Percentiles rank a stretch among this genome's conserved stretches.
These are phyloP conservation scores for Hippoglossus stenolepis DNA, from an alignment of 2,113 vertebrate species.

Conservation along the genomic window DNA sequence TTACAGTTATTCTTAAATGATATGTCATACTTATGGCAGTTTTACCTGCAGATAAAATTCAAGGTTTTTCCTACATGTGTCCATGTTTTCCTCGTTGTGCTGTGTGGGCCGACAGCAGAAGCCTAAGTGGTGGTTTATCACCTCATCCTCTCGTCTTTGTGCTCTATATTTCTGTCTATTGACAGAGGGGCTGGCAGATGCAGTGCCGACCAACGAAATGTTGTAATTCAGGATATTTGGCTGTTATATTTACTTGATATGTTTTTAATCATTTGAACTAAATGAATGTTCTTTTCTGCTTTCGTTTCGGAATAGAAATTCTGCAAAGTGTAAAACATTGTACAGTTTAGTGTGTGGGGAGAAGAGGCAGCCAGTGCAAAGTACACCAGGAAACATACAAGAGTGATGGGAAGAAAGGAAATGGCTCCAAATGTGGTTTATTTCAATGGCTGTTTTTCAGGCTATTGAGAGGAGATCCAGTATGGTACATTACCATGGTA, in stretches of 20 bases:
- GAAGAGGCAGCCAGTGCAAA: conserved; percentile 14
- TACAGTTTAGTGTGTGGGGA: not conserved
- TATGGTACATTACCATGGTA: conserved; percentile 48
- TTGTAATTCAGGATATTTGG: not conserved
- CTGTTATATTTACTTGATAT: not conserved
- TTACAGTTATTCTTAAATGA: no score
- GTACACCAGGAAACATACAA: not conserved
- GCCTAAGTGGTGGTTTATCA: conserved; percentile 72
- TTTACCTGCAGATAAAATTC: no score
- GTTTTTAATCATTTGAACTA: not conserved
- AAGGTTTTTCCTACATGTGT: conserved; percentile 41
- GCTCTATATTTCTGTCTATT: conserved; percentile 46
- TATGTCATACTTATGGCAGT: no score
- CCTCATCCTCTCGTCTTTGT: conserved; percentile 65
- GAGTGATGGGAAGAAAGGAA: conserved; percentile 10
- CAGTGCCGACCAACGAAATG: conserved; percentile 42
- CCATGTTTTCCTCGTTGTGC: conserved; percentile 58
- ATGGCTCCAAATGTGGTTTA: conserved; percentile 15
- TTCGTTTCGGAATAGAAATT: conserved; percentile 9
- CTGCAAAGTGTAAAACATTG: conserved; percentile 4
- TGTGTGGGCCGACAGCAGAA: conserved; percentile 69
- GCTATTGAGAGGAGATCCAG: conserved; percentile 29
- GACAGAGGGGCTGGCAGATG: conserved; percentile 49
- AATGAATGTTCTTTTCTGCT: not conserved
- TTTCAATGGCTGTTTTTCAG: conserved; percentile 43